phyloP scores from a whole-genome alignment of 2,797 vertebrate species.

The Tinamus major region DNA sequence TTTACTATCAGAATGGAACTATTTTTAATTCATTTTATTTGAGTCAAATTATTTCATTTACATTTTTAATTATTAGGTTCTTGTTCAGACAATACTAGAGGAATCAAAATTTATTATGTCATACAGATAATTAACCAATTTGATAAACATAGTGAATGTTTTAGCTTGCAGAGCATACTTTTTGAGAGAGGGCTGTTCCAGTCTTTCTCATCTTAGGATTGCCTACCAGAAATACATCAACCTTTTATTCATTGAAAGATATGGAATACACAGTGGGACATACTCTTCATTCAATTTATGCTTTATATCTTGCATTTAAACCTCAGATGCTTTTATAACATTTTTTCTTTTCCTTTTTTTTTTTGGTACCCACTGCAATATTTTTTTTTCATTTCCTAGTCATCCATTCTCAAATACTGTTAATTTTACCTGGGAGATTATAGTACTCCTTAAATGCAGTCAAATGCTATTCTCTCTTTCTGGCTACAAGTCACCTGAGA shows the following conservation, averaged over 20 bases:
- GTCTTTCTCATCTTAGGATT: background rate
- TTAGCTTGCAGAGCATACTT: background rate
- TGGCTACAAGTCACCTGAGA: background rate
- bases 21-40: background rate
- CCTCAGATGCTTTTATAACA: background rate
- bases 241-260: background rate
- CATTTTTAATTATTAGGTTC: background rate
- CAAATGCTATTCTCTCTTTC: background rate
- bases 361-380: background rate
- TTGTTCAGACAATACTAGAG: background rate
- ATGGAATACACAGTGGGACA: background rate
- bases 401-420: background rate
- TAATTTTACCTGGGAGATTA: background rate
- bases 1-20: no score
- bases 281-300: background rate
- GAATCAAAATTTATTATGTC: background rate
- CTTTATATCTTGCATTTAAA: background rate
- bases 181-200: background rate
- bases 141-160: background rate
- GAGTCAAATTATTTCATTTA: background rate
- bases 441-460: background rate
- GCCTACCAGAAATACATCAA: background rate
- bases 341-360: background rate
- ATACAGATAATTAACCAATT: background rate
- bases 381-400: background rate